phyloP scores from a whole-genome alignment of 2,113 vertebrate genomes.

The Rynchops niger region DNA sequence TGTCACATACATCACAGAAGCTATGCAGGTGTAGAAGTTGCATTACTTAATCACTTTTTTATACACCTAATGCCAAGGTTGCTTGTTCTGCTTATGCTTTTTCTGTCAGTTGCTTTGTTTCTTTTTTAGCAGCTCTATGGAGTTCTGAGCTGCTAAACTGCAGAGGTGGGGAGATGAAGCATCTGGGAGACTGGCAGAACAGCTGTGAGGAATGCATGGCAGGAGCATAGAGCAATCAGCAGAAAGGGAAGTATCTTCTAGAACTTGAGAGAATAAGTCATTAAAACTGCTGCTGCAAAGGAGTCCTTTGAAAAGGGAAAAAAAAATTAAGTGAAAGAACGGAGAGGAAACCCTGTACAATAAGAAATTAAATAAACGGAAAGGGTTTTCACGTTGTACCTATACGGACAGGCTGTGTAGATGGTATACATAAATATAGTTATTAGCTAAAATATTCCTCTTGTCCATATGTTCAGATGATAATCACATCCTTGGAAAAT shows the following conservation, averaged over 20 bases:
- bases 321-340: background rate
- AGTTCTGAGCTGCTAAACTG: background rate
- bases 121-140: background rate
- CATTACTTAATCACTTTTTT: background rate
- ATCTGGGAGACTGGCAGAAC: background rate
- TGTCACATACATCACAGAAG: background rate
- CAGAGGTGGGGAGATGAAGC: background rate
- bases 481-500: constrained; percentile 1
- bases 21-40: background rate
- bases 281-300: background rate
- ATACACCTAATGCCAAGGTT: background rate
- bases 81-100: background rate
- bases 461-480: background rate
- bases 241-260: background rate
- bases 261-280: background rate
- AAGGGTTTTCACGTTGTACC: background rate
- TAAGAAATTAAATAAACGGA: background rate
- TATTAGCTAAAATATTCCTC: background rate
- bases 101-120: constrained; percentile 13
- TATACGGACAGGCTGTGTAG: background rate
- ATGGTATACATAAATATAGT: background rate
- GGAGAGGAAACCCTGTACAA: background rate
- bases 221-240: background rate
- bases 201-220: constrained; percentile 1
- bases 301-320: background rate